phyloP scores from a whole-genome alignment of 2,888 invertebrate genomes.

The Emmelina monodactyla region DNA sequence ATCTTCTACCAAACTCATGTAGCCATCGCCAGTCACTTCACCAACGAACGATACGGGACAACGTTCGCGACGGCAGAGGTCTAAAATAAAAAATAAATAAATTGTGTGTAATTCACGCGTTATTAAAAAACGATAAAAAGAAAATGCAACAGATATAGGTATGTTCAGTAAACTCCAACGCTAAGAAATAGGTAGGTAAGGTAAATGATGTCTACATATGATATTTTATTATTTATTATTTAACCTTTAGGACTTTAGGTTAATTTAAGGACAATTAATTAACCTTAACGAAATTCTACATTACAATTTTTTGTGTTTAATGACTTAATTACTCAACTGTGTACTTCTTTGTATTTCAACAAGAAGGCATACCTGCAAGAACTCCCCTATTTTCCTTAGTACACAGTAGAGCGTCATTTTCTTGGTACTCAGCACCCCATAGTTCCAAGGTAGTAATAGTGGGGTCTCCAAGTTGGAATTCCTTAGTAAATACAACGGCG shows the following conservation, averaged over 20 bases:
- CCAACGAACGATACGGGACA: slow-evolving; percentile 95
- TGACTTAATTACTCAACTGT: too few species aligned
- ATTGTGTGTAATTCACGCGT: too few species aligned
- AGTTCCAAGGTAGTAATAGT: slow-evolving; percentile 92
- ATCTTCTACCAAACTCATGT: slow-evolving; percentile 73
- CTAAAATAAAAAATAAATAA: slow-evolving; percentile 20
- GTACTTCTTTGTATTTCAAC: too few species aligned
- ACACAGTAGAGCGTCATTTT: slow-evolving; percentile 91
- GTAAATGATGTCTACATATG: too few species aligned
- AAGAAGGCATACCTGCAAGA: slow-evolving; percentile 65
- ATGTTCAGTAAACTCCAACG: too few species aligned
- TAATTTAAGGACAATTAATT: neutral
- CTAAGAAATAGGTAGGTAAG: too few species aligned
- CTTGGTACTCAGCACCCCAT: slow-evolving; percentile 99
- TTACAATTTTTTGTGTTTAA: too few species aligned
- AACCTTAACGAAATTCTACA: neutral
- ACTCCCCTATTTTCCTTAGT: slow-evolving; percentile 68
- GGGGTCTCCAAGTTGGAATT: slow-evolving; percentile 92
- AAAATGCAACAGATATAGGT: too few species aligned
- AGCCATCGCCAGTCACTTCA: slow-evolving; percentile 86
- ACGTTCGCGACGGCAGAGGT: slow-evolving; percentile 85
- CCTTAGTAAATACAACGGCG: slow-evolving; percentile 85
- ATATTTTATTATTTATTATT: too few species aligned
- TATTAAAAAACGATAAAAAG: too few species aligned
- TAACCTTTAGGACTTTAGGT: too few species aligned